These are phyloP conservation scores for Dasypogon diadema DNA, from an alignment of 2,888 invertebrate genomes.

Conservation along the genomic window DNA sequence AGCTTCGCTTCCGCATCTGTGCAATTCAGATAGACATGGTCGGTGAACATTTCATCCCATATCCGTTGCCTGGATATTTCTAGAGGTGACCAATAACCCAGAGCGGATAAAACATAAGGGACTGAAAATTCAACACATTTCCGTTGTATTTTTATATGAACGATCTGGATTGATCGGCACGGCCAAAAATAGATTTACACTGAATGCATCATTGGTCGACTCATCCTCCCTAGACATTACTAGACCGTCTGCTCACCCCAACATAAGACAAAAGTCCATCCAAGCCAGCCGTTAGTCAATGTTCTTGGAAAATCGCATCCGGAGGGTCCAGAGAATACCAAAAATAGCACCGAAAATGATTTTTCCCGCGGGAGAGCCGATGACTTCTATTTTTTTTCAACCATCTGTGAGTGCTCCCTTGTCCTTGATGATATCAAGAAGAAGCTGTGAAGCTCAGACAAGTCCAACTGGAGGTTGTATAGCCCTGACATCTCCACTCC, in stretches of 20 bases:
- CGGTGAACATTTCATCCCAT: no score
- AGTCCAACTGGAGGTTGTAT: slow-evolving; percentile 2
- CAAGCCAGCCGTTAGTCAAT: slow-evolving; percentile 29
- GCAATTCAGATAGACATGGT: no score
- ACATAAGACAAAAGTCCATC: slow-evolving; percentile 42
- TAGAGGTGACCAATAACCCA: slow-evolving; percentile 22
- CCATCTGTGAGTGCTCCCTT: background rate
- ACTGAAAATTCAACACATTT: slow-evolving; percentile 21
- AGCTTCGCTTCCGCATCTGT: background rate
- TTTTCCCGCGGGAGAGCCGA: slow-evolving; percentile 38
- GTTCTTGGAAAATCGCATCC: slow-evolving; percentile 52
- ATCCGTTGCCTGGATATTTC: background rate
- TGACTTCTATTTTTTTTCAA: background rate
- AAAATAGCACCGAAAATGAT: slow-evolving; percentile 44
- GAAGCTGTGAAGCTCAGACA: background rate
- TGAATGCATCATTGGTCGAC: slow-evolving; percentile 14
- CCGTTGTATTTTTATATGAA: slow-evolving; percentile 1
- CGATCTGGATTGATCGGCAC: background rate
- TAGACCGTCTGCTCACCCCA: slow-evolving; percentile 16
- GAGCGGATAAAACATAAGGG: background rate
- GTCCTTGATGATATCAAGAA: slow-evolving; percentile 7
- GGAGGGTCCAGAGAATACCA: slow-evolving; percentile 49
- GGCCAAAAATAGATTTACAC: slow-evolving; percentile 16
- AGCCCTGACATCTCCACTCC: slow-evolving; percentile 38
- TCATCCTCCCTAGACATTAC: slow-evolving; percentile 16